phyloP scores from a whole-genome alignment of 1,140 invertebrate genomes.

The Ylistrum balloti region DNA sequence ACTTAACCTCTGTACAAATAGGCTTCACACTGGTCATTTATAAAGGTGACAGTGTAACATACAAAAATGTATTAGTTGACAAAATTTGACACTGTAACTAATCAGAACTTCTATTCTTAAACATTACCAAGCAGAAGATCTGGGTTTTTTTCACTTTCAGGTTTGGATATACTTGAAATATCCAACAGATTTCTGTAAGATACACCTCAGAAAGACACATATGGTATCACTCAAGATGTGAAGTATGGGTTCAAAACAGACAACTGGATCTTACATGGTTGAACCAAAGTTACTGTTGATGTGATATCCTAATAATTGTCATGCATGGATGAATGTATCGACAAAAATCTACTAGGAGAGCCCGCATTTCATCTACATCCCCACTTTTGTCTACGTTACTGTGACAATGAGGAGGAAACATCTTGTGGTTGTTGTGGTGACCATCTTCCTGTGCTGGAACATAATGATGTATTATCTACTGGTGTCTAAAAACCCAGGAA shows the following conservation, averaged over 20 bases:
- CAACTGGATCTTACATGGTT: not conserved
- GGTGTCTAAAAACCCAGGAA: conserved; percentile 58
- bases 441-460: conserved; percentile 68
- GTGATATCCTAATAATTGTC: not conserved
- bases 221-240: not conserved
- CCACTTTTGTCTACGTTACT: not conserved
- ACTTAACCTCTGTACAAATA: too few species aligned
- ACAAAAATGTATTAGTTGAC: too few species aligned
- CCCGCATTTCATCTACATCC: not conserved
- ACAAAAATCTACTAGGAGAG: not conserved
- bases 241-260: not conserved
- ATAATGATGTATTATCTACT: conserved; percentile 66
- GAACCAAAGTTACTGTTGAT: not conserved
- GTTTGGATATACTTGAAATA: too few species aligned
- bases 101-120: too few species aligned
- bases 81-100: too few species aligned
- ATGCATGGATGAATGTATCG: conserved; percentile 16
- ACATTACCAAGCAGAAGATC: too few species aligned
- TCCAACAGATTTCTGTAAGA: too few species aligned
- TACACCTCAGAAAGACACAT: too few species aligned
- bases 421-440: conserved; percentile 58
- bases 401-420: conserved; percentile 62
- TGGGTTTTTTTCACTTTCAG: too few species aligned
- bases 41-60: too few species aligned
- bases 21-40: too few species aligned